phyloP scores from a whole-genome alignment of 2,797 vertebrate species.

The Toxotes lorentzi region DNA sequence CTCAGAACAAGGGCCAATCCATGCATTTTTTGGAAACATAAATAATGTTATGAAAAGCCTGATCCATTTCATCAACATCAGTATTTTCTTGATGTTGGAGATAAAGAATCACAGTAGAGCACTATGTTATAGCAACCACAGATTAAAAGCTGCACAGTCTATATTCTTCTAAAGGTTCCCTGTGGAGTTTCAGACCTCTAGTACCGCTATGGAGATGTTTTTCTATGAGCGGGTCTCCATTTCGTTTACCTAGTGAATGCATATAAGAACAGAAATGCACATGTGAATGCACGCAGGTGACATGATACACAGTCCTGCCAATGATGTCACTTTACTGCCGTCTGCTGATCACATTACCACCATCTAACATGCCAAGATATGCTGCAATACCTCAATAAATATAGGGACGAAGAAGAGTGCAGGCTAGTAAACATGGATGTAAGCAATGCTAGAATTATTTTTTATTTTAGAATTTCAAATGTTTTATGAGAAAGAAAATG shows the following conservation, averaged over 20 bases:
- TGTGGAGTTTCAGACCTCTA: background rate
- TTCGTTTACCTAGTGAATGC: background rate
- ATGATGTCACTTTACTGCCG: no score
- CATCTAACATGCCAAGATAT: no score
- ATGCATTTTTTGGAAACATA: background rate
- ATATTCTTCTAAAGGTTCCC: background rate
- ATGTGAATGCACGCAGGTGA: background rate
- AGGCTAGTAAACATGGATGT: no score
- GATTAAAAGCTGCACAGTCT: background rate
- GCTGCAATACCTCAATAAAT: no score
- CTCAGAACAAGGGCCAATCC: background rate
- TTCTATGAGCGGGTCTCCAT: background rate
- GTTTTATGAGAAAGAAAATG: no score
- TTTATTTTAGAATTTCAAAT: no score
- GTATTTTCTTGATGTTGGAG: slow-evolving; percentile 1
- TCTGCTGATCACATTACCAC: no score
- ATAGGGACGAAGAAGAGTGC: no score
- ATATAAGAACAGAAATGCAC: background rate
- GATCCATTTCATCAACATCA: background rate
- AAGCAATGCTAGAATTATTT: no score
- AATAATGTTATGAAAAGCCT: slow-evolving; percentile 11
- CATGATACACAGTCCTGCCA: background rate
- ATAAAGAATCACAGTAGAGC: background rate
- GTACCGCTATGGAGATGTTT: background rate
- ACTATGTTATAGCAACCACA: background rate